A percentile compares a stretch with the other conserved stretches of the same genome.
These are phyloP conservation scores for Borostomias antarcticus DNA, from an alignment of 2,797 vertebrate species.

Conservation along the genomic window DNA sequence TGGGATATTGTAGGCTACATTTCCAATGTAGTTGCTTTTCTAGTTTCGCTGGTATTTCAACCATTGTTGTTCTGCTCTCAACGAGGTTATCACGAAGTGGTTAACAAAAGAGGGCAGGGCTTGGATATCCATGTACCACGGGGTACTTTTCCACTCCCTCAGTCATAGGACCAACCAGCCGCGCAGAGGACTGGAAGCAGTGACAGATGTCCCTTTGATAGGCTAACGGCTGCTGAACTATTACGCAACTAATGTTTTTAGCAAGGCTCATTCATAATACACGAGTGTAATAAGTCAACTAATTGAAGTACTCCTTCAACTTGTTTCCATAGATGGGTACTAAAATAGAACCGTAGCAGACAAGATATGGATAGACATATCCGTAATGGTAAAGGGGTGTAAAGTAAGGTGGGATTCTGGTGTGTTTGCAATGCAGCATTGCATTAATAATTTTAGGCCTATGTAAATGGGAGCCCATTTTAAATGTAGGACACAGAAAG, in stretches of 20 bases:
- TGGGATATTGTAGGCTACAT: not conserved
- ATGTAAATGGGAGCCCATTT: too few relatives aligned
- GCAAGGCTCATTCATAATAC: not conserved
- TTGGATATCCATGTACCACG: conserved; percentile 31
- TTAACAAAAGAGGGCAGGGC: conserved; percentile 66
- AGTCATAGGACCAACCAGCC: not conserved
- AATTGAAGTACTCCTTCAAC: not conserved
- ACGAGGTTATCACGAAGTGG: conserved; percentile 51
- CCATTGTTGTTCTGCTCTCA: conserved; percentile 46
- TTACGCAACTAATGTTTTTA: conserved; percentile 36
- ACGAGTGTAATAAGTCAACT: not conserved
- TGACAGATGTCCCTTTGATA: conserved; percentile 36
- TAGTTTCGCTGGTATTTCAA: conserved; percentile 13
- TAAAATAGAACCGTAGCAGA: too few relatives aligned
- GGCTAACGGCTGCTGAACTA: conserved; percentile 29
- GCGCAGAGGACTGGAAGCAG: conserved; percentile 7
- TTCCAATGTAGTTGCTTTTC: not conserved
- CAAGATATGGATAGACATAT: too few relatives aligned
- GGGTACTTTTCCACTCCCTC: not conserved
- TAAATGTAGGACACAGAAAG: too few relatives aligned
- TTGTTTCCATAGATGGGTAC: too few relatives aligned
- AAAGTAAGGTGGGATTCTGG: too few relatives aligned
- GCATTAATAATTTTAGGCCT: too few relatives aligned
- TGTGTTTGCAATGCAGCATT: too few relatives aligned
- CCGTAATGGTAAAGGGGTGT: too few relatives aligned